These are phyloP conservation scores for Diachasmimorpha longicaudata DNA, from an alignment of 1,140 invertebrate species.

Conservation along the genomic window DNA sequence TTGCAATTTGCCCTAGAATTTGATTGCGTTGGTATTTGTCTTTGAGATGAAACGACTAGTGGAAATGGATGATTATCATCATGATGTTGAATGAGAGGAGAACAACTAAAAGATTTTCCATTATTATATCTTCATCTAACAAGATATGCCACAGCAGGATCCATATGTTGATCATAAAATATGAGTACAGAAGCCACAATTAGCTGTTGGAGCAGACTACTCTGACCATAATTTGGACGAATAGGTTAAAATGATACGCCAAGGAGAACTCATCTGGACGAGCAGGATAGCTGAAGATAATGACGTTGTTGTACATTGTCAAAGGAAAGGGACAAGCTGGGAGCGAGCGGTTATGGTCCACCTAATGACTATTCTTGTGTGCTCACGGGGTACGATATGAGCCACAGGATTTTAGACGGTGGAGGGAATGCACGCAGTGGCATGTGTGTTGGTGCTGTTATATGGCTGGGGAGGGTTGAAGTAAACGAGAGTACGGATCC, in stretches of 20 bases:
- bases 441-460: no score
- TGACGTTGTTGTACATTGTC: background rate
- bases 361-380: background rate
- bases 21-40: conserved; percentile 2
- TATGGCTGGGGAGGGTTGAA: background rate
- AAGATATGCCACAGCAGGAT: conserved; percentile 26
- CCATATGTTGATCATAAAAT: conserved; percentile 48
- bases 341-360: no score
- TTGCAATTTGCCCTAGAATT: no score
- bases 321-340: background rate
- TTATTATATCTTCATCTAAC: no score
- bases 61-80: conserved; percentile 15
- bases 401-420: no score
- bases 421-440: no score
- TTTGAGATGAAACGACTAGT: background rate
- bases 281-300: background rate
- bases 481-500: background rate
- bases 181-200: conserved; percentile 41
- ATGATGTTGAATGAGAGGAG: background rate
- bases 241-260: conserved; percentile 34
- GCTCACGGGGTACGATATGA: background rate
- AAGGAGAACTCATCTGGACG: background rate
- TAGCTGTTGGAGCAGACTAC: conserved; percentile 41
- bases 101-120: no score
- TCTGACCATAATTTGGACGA: conserved; percentile 47